Base-by-base conservation (phyloP, 2,113 vertebrate genomes). In the Grallaria varia region DNA sequence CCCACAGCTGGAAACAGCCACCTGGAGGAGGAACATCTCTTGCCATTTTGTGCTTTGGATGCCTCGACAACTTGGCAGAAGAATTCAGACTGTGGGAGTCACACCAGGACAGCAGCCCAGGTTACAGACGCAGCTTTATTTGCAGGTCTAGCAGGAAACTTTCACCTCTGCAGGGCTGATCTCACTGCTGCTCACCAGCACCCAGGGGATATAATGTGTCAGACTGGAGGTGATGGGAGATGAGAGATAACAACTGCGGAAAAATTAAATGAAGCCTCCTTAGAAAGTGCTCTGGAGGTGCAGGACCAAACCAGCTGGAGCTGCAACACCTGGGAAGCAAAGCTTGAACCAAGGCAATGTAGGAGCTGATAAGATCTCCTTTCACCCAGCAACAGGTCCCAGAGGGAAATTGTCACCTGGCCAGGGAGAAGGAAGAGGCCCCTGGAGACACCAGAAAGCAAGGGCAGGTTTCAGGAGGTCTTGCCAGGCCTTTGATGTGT, bases 331-430 rank as follows among this genome's bases (percentile, higher is more conserved):
- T 83, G 91, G 82, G 79, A 7, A 50, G 87, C 0, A 0, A 30
- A 42, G 76, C 4, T 45, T 30, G 89, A 89, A 30, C 68, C 10
- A 19, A 25, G 53, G 58, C 63, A 52, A 60, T 28, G 82, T 30
- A 55, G 76, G 63, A 11, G 30, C 42, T 42, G 96, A 94, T 88
- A 88, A 90, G 11, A 93, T 92, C 92, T 77, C 17, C 55, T 73
- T 90, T 93, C 95, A 90, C 83, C 91, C 89, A 90, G 73, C 35
- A 95, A 90, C 68, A 50, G 45, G 10, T 80, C 91, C 92, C 84
- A 37, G 50, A 81, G 88, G 76, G 37, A 35, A 86, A 63, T 17
- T 90, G 85, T 94, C 88, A 81, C 44, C 21, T 0, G 1, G 85
- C 83, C 95, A 96, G 87, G 71, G 59, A 53, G 85, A 55, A 73